Base-by-base conservation (phyloP, 2,113 vertebrate species). In the Zosterops pallidus region DNA sequence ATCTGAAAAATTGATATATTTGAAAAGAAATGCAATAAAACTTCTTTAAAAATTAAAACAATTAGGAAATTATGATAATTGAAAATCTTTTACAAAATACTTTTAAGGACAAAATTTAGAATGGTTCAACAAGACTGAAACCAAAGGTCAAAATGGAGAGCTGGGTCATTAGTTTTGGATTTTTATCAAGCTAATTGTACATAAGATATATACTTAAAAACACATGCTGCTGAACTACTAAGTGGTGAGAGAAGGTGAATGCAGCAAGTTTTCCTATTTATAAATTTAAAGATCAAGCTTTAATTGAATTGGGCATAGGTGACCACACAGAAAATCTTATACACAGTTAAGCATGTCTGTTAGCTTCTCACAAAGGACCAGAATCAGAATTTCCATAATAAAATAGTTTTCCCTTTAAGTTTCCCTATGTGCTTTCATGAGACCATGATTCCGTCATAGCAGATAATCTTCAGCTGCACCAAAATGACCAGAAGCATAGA, bases 1-100 rank as follows among this genome's bases (percentile, higher is more conserved):
- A 97, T 97, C 85, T 95, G 94, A 96, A 96, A 98, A 98, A 98
- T 95, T 95, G 96, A 96, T 97, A 71, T 65, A 96, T 97, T 96
- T 96, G 88, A 85, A 94, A 95, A 84, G 94, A 64, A 94, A 92
- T 93, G 87, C 59, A 81, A 97, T 91, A 97, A 97, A 96, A 95
- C 94, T 86, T 81, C 79, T 91, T 89, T 72, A 77, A 97, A 94
- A 88, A 79, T 89, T 92, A 92, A 68, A 96, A 88, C 37, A 92
- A 95, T 96, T 53, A 95, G 91, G 85, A 94, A 96, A 96, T 75
- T 19, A 76, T 5, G 1, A 53, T 46, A 83, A 91, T 25, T 20
- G 9, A 93, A 81, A 71, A 72, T 46, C 9, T 91, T 75, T 84
- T 63, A 83, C 29, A 83, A 95, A 94, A 82, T 47, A 95, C 59